A percentile compares a stretch with the other conserved stretches of the same genome.
Evolutionary conservation across 2,888 invertebrate genomes (phyloP).

Genomic region (Hyalella azteca): DNA sequence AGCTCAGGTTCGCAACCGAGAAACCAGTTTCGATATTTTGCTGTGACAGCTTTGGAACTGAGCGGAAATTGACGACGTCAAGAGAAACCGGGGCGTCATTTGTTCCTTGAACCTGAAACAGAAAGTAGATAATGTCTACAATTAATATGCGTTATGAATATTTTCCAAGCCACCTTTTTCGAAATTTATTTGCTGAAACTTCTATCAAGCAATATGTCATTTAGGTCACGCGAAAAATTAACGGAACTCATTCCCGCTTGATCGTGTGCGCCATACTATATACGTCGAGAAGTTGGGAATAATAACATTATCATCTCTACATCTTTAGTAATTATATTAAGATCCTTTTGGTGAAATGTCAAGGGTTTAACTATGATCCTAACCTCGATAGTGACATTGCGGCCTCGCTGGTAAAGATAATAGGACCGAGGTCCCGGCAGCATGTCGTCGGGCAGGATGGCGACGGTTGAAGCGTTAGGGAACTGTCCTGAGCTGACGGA

Average conservation of each 20-base stretch:
- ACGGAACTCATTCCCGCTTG: no score
- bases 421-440: conserved; percentile 9
- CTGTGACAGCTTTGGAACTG: not conserved
- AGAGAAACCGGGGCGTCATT: conserved; percentile 40
- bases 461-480: not conserved
- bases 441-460: not conserved
- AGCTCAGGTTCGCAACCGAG: not conserved
- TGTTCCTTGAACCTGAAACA: conserved; percentile 11
- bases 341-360: no score
- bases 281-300: no score
- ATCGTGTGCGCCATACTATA: no score
- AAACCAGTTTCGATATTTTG: conserved; percentile 7
- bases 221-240: no score
- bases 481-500: not conserved
- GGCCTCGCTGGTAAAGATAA: not conserved
- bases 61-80: not conserved
- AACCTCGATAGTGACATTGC: conserved; percentile 17
- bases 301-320: no score
- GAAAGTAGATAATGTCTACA: no score
- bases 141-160: no score
- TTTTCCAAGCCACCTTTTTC: no score
- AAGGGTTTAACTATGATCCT: not conserved
- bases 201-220: no score
- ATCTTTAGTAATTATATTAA: no score
- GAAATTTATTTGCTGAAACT: no score